Conservation (phyloP, 2,888 invertebrate species). For the Hylaea fasciaria region DNA sequence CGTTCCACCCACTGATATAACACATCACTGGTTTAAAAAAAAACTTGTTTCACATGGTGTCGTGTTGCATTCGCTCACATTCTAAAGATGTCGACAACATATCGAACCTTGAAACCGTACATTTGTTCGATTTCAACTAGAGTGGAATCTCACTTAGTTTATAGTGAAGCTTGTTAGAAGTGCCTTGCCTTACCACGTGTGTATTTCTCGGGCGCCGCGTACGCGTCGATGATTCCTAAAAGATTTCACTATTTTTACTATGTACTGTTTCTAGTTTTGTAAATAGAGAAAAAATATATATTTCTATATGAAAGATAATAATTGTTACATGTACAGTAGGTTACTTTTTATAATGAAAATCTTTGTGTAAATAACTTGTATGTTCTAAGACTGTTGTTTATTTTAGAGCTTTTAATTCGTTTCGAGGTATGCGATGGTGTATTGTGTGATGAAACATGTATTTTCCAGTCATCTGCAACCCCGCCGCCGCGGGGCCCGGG, state of each 20-base stretch:
- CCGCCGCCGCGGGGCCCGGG: constrained; percentile 40
- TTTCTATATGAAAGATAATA: constrained; percentile 76
- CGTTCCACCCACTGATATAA: neutral
- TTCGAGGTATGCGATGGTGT: constrained; percentile 68
- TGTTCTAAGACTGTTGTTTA: constrained; percentile 84
- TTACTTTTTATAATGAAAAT: constrained; percentile 77
- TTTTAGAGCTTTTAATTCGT: constrained; percentile 82
- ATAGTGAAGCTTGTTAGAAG: constrained; percentile 36
- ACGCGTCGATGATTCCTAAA: constrained; percentile 72
- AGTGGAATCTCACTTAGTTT: constrained; percentile 20
- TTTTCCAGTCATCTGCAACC: constrained; percentile 78
- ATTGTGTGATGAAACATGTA: constrained; percentile 72
- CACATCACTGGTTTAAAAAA: neutral
- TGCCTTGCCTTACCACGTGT: constrained; percentile 49
- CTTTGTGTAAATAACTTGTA: constrained; percentile 83
- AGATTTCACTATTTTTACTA: constrained; percentile 81
- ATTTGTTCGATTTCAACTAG: neutral
- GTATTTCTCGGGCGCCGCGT: constrained; percentile 56
- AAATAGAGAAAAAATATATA: constrained; percentile 79
- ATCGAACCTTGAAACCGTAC: constrained; percentile 20
- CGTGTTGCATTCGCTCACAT: constrained; percentile 6
- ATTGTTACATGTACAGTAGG: constrained; percentile 83
- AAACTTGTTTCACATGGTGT: constrained; percentile 2
- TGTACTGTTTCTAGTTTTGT: constrained; percentile 75
- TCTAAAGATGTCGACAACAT: constrained; percentile 13